Conservation (phyloP, 2,113 vertebrate species). For the Gulo gulo region DNA sequence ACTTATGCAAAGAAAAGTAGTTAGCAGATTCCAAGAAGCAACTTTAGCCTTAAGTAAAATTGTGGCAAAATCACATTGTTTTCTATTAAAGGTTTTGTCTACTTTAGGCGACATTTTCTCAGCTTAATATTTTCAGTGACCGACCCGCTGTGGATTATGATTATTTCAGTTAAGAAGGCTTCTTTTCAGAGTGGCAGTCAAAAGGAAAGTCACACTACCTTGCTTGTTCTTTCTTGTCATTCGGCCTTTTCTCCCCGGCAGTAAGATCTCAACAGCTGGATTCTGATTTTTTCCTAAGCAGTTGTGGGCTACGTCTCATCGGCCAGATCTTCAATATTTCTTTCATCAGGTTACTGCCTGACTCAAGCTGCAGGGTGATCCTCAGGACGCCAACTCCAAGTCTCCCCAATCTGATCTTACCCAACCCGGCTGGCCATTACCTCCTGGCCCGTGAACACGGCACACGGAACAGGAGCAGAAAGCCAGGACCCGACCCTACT, state of each 20-base stretch:
- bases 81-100: background rate
- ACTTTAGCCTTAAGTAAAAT: background rate
- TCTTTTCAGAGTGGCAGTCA: background rate
- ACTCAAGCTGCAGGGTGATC: background rate
- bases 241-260: background rate
- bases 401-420: background rate
- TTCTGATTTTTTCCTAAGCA: background rate
- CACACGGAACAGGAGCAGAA: background rate
- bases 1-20: background rate
- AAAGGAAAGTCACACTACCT: background rate
- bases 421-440: background rate
- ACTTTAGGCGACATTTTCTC: background rate
- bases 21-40: background rate
- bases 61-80: background rate
- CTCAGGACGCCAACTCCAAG: background rate
- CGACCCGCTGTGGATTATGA: background rate
- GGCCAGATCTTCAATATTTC: background rate
- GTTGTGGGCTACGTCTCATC: background rate
- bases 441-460: rapidly evolving
- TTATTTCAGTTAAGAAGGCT: background rate
- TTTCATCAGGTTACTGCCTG: background rate
- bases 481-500: rapidly evolving
- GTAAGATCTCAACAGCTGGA: background rate
- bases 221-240: background rate
- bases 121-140: background rate